These are phyloP conservation scores for Lasioglossum zephyrum DNA, from an alignment of 2,888 invertebrate genomes.

Conservation along the genomic window DNA sequence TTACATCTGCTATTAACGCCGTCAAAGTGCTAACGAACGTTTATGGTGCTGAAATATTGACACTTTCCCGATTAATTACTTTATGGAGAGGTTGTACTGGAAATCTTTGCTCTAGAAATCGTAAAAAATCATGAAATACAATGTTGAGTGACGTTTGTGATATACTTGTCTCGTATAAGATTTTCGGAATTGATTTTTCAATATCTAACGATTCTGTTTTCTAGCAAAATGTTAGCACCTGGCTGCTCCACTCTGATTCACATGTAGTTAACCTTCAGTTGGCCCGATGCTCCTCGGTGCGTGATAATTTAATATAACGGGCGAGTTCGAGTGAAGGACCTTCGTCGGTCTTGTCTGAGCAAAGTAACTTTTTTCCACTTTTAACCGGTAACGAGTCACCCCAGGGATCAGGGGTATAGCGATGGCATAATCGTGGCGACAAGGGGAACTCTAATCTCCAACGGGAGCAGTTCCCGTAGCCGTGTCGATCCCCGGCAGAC, in stretches of 20 bases:
- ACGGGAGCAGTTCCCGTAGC: background rate
- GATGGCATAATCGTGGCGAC: slow-evolving; percentile 17
- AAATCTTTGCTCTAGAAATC: background rate
- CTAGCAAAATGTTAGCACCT: background rate
- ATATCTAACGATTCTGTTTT: background rate
- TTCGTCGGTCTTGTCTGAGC: background rate
- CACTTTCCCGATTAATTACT: background rate
- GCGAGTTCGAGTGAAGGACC: slow-evolving; percentile 10
- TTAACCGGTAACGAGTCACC: slow-evolving; percentile 22
- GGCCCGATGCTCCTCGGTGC: background rate
- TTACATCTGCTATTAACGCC: background rate
- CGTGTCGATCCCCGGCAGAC: background rate
- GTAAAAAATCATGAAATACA: background rate
- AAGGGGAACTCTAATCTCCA: slow-evolving; percentile 16
- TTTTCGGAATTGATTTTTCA: background rate
- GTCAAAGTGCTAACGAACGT: background rate
- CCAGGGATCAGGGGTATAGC: background rate
- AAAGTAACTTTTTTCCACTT: slow-evolving; percentile 20
- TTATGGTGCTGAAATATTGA: background rate
- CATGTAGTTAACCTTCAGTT: background rate
- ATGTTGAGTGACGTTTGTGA: background rate
- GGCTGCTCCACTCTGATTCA: background rate
- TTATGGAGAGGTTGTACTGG: background rate
- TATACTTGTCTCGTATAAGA: background rate
- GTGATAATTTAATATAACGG: slow-evolving; percentile 26